A percentile compares a stretch with the other conserved stretches of the same genome.
Evolutionary conservation across 2,888 invertebrate genomes (phyloP).

Genomic region (Platycheirus rosarum): DNA sequence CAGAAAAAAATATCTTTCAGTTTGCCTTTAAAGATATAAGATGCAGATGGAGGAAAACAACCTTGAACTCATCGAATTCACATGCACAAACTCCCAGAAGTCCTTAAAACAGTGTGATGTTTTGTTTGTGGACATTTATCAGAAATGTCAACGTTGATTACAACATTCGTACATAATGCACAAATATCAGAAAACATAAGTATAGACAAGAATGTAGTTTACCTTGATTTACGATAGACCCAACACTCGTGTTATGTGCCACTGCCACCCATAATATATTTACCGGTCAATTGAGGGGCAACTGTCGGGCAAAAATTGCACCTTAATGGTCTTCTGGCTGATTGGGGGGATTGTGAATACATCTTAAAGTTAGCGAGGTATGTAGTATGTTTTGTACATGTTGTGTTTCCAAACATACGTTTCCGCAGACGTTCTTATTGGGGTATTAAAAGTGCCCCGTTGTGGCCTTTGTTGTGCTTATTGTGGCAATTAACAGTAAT

Average conservation of each 20-base stretch:
- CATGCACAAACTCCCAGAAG: neutral
- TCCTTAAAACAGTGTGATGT: conserved; percentile 4
- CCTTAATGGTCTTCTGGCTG: conserved; percentile 27
- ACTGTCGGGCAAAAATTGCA: conserved; percentile 47
- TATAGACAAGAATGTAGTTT: conserved; percentile 39
- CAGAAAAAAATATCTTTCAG: conserved; percentile 38
- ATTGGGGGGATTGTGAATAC: neutral
- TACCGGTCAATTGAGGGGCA: conserved; percentile 49
- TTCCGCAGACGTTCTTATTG: conserved; percentile 44
- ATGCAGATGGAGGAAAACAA: neutral
- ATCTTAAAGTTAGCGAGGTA: no score
- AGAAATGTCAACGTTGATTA: conserved; percentile 9
- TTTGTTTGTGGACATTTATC: conserved; percentile 1
- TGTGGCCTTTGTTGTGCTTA: conserved; percentile 39
- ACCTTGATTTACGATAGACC: conserved; percentile 63
- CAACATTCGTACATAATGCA: neutral
- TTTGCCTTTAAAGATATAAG: conserved; percentile 2
- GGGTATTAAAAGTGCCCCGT: conserved; percentile 43
- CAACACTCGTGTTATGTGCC: conserved; percentile 43
- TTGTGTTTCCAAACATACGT: no score
- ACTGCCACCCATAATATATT: conserved; percentile 45
- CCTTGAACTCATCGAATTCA: conserved; percentile 43
- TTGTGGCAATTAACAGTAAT: conserved; percentile 50
- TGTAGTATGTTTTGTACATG: no score
- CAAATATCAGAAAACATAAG: conserved; percentile 10